Conservation (phyloP, 1,140 invertebrate species). For the Ostrea edulis region DNA sequence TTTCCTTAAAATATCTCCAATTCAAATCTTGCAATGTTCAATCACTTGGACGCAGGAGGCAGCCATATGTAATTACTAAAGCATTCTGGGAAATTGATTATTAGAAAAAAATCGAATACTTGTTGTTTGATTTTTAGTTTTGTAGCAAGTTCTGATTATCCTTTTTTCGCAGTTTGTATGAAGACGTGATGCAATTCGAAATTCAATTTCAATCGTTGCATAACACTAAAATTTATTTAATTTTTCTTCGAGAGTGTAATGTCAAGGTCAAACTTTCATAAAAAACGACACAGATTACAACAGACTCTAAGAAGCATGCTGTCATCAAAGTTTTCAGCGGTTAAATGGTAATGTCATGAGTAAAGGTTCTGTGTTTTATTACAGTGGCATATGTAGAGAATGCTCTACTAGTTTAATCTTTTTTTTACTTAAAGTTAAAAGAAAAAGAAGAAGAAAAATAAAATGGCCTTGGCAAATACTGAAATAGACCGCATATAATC, state of each 20-base stretch:
- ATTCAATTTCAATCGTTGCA: background rate
- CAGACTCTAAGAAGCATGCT: background rate
- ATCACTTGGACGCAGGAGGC: background rate
- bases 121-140: background rate
- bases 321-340: background rate
- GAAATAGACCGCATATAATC: no score
- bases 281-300: background rate
- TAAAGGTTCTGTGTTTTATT: background rate
- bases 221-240: background rate
- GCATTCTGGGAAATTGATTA: constrained; percentile 10
- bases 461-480: no score
- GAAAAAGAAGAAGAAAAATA: no score
- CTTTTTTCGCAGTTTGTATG: no score
- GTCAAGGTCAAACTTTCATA: background rate
- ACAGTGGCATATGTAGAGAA: constrained; percentile 76
- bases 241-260: background rate
- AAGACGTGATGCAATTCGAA: no score
- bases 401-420: background rate
- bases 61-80: constrained; percentile 23
- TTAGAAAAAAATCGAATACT: background rate
- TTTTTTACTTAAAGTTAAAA: background rate
- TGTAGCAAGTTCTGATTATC: no score
- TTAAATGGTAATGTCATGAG: constrained; percentile 24
- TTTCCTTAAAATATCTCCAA: background rate
- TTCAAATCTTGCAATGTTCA: constrained; percentile 9